Percentiles rank a stretch among this genome's conserved stretches.
These are phyloP conservation scores for Philopotamus ludificatus DNA, from an alignment of 1,140 invertebrate genomes.

Conservation along the genomic window DNA sequence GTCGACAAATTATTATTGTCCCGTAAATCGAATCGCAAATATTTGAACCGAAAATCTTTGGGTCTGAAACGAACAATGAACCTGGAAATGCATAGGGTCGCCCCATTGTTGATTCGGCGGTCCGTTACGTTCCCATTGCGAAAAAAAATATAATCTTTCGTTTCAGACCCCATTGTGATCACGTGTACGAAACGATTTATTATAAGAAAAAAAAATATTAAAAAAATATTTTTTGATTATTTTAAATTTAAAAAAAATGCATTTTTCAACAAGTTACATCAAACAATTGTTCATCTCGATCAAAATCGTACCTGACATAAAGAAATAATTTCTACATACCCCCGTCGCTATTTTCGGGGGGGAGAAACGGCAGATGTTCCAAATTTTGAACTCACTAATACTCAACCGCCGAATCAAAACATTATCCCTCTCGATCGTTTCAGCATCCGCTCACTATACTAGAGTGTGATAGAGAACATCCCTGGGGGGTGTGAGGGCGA, in stretches of 20 bases:
- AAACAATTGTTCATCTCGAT: background rate
- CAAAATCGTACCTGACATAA: conserved; percentile 23
- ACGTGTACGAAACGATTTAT: too few relatives aligned
- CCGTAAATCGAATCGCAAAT: conserved; percentile 30
- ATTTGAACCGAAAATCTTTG: conserved; percentile 30
- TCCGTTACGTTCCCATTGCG: conserved; percentile 34
- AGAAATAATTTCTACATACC: conserved; percentile 37
- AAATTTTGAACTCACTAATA: conserved; percentile 16
- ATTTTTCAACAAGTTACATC: background rate
- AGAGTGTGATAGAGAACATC: conserved; percentile 27
- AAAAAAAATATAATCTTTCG: conserved; percentile 29
- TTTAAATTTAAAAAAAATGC: background rate
- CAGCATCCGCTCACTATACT: too few relatives aligned
- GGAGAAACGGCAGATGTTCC: conserved; percentile 39
- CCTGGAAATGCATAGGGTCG: conserved; percentile 29
- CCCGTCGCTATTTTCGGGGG: conserved; percentile 15
- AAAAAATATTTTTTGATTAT: too few relatives aligned
- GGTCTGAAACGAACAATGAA: conserved; percentile 25
- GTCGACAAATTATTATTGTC: conserved; percentile 29
- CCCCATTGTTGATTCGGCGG: conserved; percentile 23
- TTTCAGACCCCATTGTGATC: background rate
- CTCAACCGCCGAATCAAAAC: too few relatives aligned
- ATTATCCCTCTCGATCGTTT: too few relatives aligned
- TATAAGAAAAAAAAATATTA: too few relatives aligned
- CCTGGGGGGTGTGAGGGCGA: conserved; percentile 21